Percentiles rank a stretch among this genome's conserved stretches.
Conservation (phyloP, 2,113 vertebrate genomes). For the Phocoena phocoena region DNA sequence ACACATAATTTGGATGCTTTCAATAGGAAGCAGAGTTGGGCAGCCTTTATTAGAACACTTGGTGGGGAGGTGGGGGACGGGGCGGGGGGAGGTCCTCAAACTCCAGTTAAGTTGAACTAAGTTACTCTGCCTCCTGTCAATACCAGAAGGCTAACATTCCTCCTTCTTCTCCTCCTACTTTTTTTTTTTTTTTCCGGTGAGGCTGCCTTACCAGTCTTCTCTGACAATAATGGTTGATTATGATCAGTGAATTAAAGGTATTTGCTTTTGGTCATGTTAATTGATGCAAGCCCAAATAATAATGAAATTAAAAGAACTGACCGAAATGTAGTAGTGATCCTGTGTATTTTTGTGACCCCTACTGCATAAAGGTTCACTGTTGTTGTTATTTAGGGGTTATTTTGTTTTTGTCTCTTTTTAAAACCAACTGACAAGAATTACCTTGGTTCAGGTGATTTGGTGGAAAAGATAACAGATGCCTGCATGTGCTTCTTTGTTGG, state of each 20-base stretch:
- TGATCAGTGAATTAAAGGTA: neutral
- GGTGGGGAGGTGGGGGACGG: accelerated
- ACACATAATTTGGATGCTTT: neutral
- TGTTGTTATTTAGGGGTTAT: neutral
- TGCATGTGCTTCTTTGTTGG: neutral
- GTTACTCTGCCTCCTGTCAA: neutral
- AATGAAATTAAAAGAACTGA: neutral
- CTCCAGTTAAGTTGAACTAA: neutral
- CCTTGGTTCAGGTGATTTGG: neutral
- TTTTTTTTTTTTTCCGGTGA: neutral
- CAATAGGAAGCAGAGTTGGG: neutral
- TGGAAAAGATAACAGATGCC: neutral
- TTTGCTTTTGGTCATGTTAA: neutral
- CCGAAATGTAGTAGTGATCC: neutral
- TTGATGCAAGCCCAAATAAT: neutral
- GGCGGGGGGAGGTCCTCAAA: neutral
- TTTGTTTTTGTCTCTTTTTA: neutral
- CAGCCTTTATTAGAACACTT: neutral
- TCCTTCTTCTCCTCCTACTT: too few species aligned
- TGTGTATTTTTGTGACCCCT: neutral
- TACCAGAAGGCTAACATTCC: neutral
- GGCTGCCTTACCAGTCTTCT: neutral
- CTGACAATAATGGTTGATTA: neutral
- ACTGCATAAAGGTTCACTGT: neutral
- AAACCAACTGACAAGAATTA: neutral